These are phyloP conservation scores for Prochilodus magdalenae DNA, from an alignment of 2,113 vertebrate genomes.

Conservation along the genomic window DNA sequence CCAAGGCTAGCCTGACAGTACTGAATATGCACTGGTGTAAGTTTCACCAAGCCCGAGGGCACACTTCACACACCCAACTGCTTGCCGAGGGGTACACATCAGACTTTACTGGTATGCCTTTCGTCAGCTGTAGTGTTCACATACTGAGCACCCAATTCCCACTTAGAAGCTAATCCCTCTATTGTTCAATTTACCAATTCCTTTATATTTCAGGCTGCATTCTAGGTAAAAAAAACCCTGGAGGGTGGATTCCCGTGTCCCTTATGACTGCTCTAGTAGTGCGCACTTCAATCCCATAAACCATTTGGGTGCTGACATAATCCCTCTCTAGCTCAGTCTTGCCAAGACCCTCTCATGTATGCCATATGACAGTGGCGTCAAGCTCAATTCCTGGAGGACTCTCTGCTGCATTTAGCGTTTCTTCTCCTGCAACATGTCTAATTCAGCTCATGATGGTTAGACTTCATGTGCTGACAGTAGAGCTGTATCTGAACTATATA, in stretches of 20 bases:
- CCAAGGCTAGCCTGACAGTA: constrained; percentile 2
- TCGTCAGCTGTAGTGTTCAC: not conserved
- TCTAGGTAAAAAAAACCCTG: not conserved
- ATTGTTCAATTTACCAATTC: not conserved
- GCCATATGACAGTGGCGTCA: not conserved
- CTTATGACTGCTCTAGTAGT: not conserved
- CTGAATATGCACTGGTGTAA: not conserved
- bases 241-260: not conserved
- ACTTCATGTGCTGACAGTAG: no score
- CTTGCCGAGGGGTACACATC: constrained; percentile 19
- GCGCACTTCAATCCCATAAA: not conserved
- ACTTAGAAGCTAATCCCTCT: not conserved
- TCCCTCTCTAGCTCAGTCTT: not conserved
- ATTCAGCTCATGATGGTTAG: no score
- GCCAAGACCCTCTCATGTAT: not conserved
- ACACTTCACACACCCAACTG: constrained; percentile 6
- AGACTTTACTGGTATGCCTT: not conserved
- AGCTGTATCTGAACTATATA: no score
- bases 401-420: no score
- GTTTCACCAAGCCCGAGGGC: not conserved
- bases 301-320: not conserved
- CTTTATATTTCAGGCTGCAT: not conserved
- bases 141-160: not conserved
- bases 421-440: no score
- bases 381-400: no score